Conservation (phyloP, 2,888 invertebrate species). For the Resseliella maxima region DNA sequence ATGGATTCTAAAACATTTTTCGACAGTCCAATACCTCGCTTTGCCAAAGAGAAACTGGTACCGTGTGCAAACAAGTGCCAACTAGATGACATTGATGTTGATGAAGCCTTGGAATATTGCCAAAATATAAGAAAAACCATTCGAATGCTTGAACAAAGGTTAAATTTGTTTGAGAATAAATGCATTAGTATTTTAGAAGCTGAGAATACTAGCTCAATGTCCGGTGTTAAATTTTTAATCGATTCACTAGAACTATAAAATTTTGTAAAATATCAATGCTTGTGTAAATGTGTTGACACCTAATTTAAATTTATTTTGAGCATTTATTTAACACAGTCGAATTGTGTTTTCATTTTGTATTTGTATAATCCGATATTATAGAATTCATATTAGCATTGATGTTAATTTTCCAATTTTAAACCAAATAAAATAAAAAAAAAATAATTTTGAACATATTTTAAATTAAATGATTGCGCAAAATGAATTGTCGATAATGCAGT, state of each 20-base stretch:
- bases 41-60: background rate
- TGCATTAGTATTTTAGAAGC: background rate
- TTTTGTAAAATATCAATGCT: too few species aligned
- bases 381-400: too few species aligned
- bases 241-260: background rate
- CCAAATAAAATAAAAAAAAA: background rate
- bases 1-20: background rate
- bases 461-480: slow-evolving; percentile 5
- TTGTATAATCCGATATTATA: too few species aligned
- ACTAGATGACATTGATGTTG: background rate
- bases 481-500: slow-evolving; percentile 27
- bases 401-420: too few species aligned
- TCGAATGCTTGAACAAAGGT: background rate
- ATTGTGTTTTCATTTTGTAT: too few species aligned
- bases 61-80: too few species aligned
- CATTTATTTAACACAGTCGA: too few species aligned
- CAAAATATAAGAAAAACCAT: background rate
- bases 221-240: background rate
- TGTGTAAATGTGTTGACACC: too few species aligned
- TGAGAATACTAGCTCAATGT: background rate
- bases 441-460: background rate
- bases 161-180: background rate
- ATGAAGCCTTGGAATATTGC: background rate
- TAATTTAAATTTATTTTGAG: too few species aligned
- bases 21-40: background rate